Conservation (phyloP, 37 sponge, comb jelly and placozoan species). For the Beroe ovata region DNA sequence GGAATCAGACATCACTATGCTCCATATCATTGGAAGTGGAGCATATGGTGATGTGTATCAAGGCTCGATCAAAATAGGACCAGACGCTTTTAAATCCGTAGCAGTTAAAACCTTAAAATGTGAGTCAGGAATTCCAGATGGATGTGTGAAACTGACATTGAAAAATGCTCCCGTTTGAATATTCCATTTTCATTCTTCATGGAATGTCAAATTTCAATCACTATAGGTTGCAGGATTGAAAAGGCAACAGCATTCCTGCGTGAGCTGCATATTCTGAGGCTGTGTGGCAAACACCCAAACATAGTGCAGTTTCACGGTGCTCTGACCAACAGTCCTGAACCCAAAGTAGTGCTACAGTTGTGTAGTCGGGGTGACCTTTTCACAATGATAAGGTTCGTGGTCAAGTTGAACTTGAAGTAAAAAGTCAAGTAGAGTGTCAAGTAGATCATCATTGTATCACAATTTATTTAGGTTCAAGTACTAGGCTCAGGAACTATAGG, state of each 20-base stretch:
- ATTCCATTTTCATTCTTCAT: too few species aligned
- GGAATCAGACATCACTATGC: not conserved
- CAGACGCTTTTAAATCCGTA: not conserved
- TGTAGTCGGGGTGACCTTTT: conserved; percentile 2
- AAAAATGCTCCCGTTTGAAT: too few species aligned
- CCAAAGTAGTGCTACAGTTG: not conserved
- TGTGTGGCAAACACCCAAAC: conserved; percentile 11
- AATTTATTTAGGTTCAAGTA: too few species aligned
- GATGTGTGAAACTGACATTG: too few species aligned
- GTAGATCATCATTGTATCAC: too few species aligned
- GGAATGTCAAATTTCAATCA: too few species aligned
- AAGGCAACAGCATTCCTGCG: conserved; percentile 3
- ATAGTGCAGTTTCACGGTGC: not conserved
- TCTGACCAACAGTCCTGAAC: not conserved
- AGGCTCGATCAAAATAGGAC: not conserved
- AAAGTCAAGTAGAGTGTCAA: too few species aligned
- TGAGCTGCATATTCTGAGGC: conserved; percentile 8
- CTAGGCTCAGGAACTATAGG: too few species aligned
- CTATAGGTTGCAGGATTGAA: too few species aligned
- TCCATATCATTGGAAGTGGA: not conserved
- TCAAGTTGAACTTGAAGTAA: too few species aligned
- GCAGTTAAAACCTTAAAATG: not conserved
- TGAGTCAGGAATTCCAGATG: too few species aligned
- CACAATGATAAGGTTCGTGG: conserved; percentile 4
- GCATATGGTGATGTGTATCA: conserved; percentile 21